Evolutionary conservation across 2,113 vertebrate species (phyloP), one percentile per base, ranked within the genome.

Genomic region (Rousettus leschenaultii): DNA sequence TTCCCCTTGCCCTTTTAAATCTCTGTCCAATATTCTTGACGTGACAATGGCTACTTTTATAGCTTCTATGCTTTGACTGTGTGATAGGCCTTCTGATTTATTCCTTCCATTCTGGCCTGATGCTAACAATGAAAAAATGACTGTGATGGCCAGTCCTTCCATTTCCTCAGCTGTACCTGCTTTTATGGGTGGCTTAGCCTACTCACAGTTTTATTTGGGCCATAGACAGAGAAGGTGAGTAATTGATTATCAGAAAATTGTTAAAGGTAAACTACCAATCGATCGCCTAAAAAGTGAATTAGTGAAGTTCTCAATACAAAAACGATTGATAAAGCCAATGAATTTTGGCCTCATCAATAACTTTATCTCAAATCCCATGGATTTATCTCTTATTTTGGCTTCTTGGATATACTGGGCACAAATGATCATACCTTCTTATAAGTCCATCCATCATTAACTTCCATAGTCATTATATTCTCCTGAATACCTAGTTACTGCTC

Each of bases 21-120:
- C 33, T 12, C 51, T 9, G 7, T 75, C 10, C 30, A 71, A 65
- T 38, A 85, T 8, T 61, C n/a, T 57, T 85, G 55, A 93, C n/a
- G 35, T 82, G 33, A 78, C 33, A 80, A 86, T 70, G 38, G 51
- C 78, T 88, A 80, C 40, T 80, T 93, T 84, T 16, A 88, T 10
- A 19, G 51, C 22, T 68, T 92, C 55, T 55, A 19, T 70, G 19
- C 6, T 30, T 90, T 65, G 26, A 57, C 38, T 79, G 12, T 91
- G 35, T 86, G 48, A 61, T 55, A 65, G 43, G 78, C n/a, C n/a
- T 90, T 79, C 57, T 59, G 59, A 96, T 86, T 71, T 70, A 89
- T 88, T 91, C 80, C 78, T 83, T 91, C 30, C n/a, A 86, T 61
- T 93, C 51, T 86, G 24, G 38, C 7, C n/a, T 92, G 68, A 73